phyloP scores from a whole-genome alignment of 2,113 vertebrate genomes.

The Aramus guarauna region DNA sequence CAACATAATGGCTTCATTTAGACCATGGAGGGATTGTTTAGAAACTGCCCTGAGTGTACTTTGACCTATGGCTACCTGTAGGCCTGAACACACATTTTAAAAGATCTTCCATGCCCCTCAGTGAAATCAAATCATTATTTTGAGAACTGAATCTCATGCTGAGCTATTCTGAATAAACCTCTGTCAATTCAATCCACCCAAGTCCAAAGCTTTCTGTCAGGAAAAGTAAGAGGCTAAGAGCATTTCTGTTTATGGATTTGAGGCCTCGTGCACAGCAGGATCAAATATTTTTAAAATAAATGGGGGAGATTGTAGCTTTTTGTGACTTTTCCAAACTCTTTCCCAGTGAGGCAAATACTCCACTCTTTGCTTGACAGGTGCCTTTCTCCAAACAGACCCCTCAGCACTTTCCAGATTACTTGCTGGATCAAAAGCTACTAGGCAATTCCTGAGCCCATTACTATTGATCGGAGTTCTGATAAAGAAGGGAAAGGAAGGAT shows the following conservation, averaged over 20 bases:
- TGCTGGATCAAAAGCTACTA: not conserved
- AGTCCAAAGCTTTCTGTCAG: not conserved
- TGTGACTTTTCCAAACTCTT: not conserved
- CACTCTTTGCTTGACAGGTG: not conserved
- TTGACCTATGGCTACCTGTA: not conserved
- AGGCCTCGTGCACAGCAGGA: not conserved
- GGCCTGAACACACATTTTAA: not conserved
- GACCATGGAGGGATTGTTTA: not conserved
- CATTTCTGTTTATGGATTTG: not conserved
- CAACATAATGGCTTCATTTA: not conserved
- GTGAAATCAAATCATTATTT: slow-evolving; percentile 37
- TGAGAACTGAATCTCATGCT: not conserved
- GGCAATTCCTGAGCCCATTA: not conserved
- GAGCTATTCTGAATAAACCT: slow-evolving; percentile 4
- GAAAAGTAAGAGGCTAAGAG: not conserved
- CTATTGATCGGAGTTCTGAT: not conserved
- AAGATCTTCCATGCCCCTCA: not conserved
- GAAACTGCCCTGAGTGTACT: not conserved
- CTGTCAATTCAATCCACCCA: not conserved
- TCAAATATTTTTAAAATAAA: slow-evolving; percentile 27
- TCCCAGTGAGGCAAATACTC: not conserved
- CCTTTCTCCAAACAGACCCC: not conserved
- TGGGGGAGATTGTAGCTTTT: not conserved
- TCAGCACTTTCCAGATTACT: not conserved
- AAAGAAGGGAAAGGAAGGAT: not conserved